Percentiles rank a stretch among this genome's conserved stretches.
These are phyloP conservation scores for Battus philenor DNA, from an alignment of 1,140 invertebrate genomes.

Conservation along the genomic window DNA sequence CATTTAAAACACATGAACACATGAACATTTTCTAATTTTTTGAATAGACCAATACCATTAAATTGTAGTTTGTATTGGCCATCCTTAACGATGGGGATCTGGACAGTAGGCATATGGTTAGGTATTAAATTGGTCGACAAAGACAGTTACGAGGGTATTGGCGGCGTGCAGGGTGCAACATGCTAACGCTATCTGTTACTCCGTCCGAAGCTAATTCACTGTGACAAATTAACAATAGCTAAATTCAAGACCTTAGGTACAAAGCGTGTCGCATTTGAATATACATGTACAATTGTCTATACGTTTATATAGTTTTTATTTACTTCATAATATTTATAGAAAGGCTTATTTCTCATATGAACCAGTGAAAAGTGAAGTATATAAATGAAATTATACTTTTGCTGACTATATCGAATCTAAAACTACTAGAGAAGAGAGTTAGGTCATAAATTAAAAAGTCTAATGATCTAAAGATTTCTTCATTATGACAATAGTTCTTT, in stretches of 20 bases:
- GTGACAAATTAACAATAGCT: conserved; percentile 72
- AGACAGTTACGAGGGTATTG: conserved; percentile 71
- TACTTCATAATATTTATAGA: no score
- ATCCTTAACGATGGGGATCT: conserved; percentile 48
- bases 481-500: no score
- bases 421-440: no score
- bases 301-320: no score
- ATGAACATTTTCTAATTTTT: not conserved
- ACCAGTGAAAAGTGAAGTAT: no score
- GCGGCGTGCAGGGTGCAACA: conserved; percentile 65
- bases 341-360: no score
- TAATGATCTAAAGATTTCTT: no score
- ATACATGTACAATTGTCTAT: not conserved
- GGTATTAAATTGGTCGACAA: conserved; percentile 62
- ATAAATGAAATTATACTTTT: no score
- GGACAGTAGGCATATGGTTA: conserved; percentile 47
- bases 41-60: conserved; percentile 1
- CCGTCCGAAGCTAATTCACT: conserved; percentile 69
- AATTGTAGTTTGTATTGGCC: conserved; percentile 6
- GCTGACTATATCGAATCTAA: no score
- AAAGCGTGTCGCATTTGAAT: conserved; percentile 5
- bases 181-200: conserved; percentile 70
- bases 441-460: no score
- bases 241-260: conserved; percentile 37
- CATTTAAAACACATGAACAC: no score